Base-by-base conservation (phyloP, 2,888 invertebrate genomes). In the Gnatocerus cornutus region DNA sequence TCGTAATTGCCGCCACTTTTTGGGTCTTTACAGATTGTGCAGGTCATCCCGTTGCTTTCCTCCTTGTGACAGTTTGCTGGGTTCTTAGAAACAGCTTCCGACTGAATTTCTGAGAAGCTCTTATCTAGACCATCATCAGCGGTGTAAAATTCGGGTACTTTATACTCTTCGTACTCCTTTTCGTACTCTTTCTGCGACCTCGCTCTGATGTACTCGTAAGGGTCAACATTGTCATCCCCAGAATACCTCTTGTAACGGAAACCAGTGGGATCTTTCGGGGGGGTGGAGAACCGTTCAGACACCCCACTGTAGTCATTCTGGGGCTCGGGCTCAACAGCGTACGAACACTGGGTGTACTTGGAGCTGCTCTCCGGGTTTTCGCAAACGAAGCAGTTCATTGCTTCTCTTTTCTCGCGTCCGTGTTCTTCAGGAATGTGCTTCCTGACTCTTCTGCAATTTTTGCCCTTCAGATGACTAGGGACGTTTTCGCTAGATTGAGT, bases 1-100 rank as follows among this genome's bases (percentile, higher is more conserved):
- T 95, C 94, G 72, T 90, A 93, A 69, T 91, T 90, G 27, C 91
- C 93, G 46, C 93, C 92, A 1, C 90, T 91, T 80, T 91, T 90
- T 0, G 91, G 88, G 79, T 93, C 90, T 74, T 91, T 90, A 79
- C 95, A 95, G 0, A 92, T 87, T 72, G 89, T 89, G 81, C 94
- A 94, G 8, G 88, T 87, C 89, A 90, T 90, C 1, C 90, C 90
- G 72, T 91, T 89, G 76, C 87, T 90, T 53, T 87, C 84, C 0
- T 91, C 88, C 78, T 90, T 88, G 76, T 89, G 87, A 75, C 93
- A 93, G 74, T 90, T 89, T 71, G 89, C 89, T 10, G 88, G 88
- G 71, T 89, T 88, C 77, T 89, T 89, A 21, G 80, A 73, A 33
- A 90, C 82, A 84, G 89, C 88, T 37, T 89, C 88, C 0, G 90